Conservation (phyloP, 2,888 invertebrate genomes). For the Dasysyrphus tricinctus region DNA sequence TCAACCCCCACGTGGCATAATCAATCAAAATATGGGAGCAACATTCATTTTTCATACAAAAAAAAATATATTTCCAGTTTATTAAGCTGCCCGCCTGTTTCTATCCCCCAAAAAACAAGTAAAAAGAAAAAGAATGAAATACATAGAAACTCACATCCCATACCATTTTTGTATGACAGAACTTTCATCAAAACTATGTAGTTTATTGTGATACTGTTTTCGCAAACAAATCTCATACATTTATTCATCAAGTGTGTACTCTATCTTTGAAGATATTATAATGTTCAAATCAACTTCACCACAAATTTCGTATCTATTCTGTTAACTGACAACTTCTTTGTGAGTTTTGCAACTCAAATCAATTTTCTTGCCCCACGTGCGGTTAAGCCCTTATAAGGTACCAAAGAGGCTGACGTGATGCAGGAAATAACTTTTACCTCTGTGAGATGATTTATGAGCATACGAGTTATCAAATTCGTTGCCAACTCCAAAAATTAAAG, state of each 20-base stretch:
- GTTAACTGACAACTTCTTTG: constrained; percentile 69
- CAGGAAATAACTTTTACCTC: constrained; percentile 17
- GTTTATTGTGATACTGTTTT: neutral
- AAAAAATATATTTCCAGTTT: neutral
- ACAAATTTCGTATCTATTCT: constrained; percentile 45
- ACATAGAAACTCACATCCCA: neutral
- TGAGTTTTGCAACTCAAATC: constrained; percentile 43
- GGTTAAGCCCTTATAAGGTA: constrained; percentile 27
- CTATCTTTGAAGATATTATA: constrained; percentile 47
- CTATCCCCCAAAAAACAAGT: neutral
- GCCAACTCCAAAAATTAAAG: neutral
- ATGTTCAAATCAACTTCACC: constrained; percentile 46
- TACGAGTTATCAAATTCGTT: constrained; percentile 30
- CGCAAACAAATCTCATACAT: constrained; percentile 35
- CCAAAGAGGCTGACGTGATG: constrained; percentile 19
- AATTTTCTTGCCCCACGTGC: neutral
- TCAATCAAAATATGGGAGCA: constrained; percentile 24
- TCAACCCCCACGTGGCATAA: neutral
- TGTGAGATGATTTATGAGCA: constrained; percentile 59
- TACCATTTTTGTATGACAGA: neutral
- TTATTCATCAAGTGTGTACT: constrained; percentile 9
- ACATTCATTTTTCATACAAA: constrained; percentile 8
- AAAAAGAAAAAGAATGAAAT: neutral
- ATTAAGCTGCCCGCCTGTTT: neutral
- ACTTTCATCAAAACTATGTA: neutral